These are phyloP conservation scores for Callyntrura guangdongensis DNA, from an alignment of 2,888 invertebrate genomes.

Conservation along the genomic window DNA sequence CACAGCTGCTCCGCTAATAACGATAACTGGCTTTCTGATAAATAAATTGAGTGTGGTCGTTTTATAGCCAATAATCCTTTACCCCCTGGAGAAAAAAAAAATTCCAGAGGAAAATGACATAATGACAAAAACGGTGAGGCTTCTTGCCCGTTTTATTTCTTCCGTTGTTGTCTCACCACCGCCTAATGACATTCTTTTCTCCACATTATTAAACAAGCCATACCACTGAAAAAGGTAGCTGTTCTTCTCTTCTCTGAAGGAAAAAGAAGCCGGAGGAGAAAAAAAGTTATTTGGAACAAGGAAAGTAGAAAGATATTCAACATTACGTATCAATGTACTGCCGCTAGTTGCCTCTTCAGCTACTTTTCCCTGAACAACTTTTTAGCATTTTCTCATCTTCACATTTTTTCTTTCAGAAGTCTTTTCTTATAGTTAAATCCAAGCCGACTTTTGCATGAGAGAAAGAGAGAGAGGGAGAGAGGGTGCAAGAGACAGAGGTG, in stretches of 20 bases:
- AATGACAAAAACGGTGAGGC: not conserved
- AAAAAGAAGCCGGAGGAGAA: not conserved
- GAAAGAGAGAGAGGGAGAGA: not conserved
- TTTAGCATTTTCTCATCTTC: constrained; percentile 17
- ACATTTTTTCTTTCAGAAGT: not conserved
- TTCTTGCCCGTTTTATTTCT: constrained; percentile 10
- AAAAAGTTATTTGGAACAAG: constrained; percentile 33
- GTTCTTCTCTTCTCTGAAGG: not conserved
- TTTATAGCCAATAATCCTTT: not conserved
- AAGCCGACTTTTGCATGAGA: not conserved
- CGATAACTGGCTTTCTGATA: not conserved
- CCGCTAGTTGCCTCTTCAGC: not conserved
- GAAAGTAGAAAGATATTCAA: not conserved
- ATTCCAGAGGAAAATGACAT: constrained; percentile 19
- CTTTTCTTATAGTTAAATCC: too few relatives aligned
- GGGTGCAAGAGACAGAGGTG: too few relatives aligned
- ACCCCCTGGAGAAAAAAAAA: constrained; percentile 34
- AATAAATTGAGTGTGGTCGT: constrained; percentile 11
- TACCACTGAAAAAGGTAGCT: not conserved
- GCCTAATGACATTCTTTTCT: constrained; percentile 35
- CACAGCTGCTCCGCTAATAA: constrained; percentile 3
- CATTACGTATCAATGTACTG: too few relatives aligned
- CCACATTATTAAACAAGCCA: not conserved
- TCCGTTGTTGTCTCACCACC: constrained; percentile 6
- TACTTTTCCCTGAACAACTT: constrained; percentile 21